Percentiles rank a stretch among this genome's conserved stretches.
Evolutionary conservation across 2,888 invertebrate species (phyloP).

Genomic region (Antheraea yamamai): DNA sequence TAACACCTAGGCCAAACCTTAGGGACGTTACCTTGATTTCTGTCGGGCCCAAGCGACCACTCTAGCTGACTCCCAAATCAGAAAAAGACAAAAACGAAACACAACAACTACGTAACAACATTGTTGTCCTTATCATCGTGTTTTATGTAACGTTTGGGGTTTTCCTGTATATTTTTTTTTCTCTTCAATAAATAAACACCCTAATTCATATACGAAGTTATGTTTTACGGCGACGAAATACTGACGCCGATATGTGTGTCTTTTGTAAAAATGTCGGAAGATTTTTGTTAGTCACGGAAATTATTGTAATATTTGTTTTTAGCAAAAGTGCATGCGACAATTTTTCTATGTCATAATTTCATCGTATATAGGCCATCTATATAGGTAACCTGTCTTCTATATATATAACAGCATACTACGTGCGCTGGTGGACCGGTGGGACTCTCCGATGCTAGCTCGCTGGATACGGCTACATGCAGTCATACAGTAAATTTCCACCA

Average conservation of each 20-base stretch:
- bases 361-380: too few species aligned
- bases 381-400: too few species aligned
- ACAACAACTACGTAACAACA: conserved; percentile 45
- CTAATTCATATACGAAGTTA: background rate
- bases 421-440: too few species aligned
- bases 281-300: background rate
- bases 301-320: background rate
- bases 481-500: too few species aligned
- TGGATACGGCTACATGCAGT: too few species aligned
- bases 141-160: conserved; percentile 54
- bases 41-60: conserved; percentile 49
- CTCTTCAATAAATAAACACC: conserved; percentile 11
- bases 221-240: background rate
- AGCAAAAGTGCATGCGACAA: too few species aligned
- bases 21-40: conserved; percentile 47
- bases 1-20: conserved; percentile 28
- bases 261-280: background rate
- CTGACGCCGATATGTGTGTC: background rate
- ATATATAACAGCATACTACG: too few species aligned
- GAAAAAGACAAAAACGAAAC: conserved; percentile 43
- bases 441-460: too few species aligned
- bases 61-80: conserved; percentile 45
- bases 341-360: too few species aligned
- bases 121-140: conserved; percentile 50
- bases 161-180: conserved; percentile 21